Evolutionary conservation across 2,797 vertebrate genomes (phyloP), one percentile per base, ranked within the genome.

Genomic region (Manis pentadactyla): DNA sequence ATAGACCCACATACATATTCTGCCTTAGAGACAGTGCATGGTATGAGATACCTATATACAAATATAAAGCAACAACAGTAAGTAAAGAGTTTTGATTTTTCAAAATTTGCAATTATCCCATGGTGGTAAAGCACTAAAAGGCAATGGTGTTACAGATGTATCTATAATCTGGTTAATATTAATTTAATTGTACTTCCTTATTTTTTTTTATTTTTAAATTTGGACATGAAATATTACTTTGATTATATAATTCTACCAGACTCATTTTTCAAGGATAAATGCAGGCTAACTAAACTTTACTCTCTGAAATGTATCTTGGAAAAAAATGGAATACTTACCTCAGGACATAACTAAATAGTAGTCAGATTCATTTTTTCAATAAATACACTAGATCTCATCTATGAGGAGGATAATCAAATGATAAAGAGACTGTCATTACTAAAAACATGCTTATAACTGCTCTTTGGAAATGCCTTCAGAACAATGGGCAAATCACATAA

Each of bases 221-320:
- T 91, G 13, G 34, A 68, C 34, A 77, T 18, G 83, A 91, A 95
- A n/a, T 83, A 78, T 92, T 51, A 69, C 51, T 97, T 93, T 73
- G 51, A 69, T 88, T 90, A 63, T 10, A 46, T 11, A 46, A 46
- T 46, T 51, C 57, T 87, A 34, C 64, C 29, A 59, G 7, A 90
- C 34, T 59, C 89, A 57, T 69, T 83, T 63, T 68, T 77, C 29
- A 87, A 90, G 21, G 73, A 75, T 75, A 96, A 84, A 0, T 69
- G 42, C 19, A 94, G 14, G 64, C 23, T 5, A 6, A 85, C 39
- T 87, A 91, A 84, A 75, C 25, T 95, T 92, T 68, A 53, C 19
- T 87, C 42, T 82, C 31, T 82, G 59, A 95, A 74, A 34, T 73
- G 17, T 84, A 46, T 79, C n/a, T 31, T 90, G 57, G 51, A 55